Percentiles rank a stretch among this genome's conserved stretches.
Evolutionary conservation across 2,797 vertebrate genomes (phyloP).

Genomic region (Lagothrix lagotricha): DNA sequence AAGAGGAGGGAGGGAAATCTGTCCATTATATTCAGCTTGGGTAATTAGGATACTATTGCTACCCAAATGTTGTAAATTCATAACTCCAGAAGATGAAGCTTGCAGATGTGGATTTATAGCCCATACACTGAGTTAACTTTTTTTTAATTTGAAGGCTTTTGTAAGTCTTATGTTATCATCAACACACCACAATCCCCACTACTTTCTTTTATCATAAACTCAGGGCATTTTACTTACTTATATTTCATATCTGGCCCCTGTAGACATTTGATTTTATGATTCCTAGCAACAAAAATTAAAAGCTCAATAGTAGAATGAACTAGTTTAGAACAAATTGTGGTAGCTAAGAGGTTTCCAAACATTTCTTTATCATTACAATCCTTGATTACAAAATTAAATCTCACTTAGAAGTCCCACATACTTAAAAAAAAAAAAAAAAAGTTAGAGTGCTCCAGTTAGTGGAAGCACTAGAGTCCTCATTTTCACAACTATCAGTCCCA

Average conservation of each 20-base stretch:
- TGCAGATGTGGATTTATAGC: neutral
- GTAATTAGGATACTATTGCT: neutral
- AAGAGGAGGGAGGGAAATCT: neutral
- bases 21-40: neutral
- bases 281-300: neutral
- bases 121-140: neutral
- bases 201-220: neutral
- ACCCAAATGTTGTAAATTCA: neutral
- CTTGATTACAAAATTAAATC: conserved; percentile 29
- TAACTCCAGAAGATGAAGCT: neutral
- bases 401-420: neutral
- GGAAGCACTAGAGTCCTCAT: neutral
- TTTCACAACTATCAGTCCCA: neutral
- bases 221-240: neutral
- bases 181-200: neutral
- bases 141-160: neutral
- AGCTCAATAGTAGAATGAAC: neutral
- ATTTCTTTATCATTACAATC: neutral
- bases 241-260: neutral
- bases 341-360: neutral
- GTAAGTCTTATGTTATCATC: neutral
- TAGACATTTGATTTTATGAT: neutral
- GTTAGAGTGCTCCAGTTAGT: neutral
- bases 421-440: neutral
- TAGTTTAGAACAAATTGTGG: neutral